Evolutionary conservation across 2,113 vertebrate species (phyloP).

Genomic region (Austrofundulus limnaeus): DNA sequence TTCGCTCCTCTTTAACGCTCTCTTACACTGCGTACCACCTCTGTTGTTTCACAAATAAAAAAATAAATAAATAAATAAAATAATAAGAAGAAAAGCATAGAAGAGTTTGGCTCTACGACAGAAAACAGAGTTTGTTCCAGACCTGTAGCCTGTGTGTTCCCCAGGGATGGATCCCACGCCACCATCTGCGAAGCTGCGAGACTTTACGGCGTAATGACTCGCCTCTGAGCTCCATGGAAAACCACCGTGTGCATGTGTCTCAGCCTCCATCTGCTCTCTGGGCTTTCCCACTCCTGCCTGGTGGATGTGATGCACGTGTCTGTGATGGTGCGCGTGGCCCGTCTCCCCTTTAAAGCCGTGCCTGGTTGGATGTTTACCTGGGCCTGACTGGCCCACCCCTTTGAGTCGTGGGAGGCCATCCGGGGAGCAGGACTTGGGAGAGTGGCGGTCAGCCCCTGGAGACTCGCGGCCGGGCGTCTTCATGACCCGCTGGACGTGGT

Average conservation of each 20-base stretch:
- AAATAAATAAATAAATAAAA: constrained; percentile 2
- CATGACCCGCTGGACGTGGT: constrained; percentile 96
- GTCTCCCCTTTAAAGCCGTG: constrained; percentile 81
- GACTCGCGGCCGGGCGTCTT: constrained; percentile 94
- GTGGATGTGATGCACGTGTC: constrained; percentile 86
- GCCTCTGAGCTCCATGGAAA: constrained; percentile 84
- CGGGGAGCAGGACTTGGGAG: constrained; percentile 88
- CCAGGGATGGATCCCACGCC: constrained; percentile 64
- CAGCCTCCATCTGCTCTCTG: constrained; percentile 85
- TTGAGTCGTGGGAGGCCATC: constrained; percentile 79
- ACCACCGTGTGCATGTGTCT: constrained; percentile 79
- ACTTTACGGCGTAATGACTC: constrained; percentile 81
- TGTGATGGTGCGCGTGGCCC: constrained; percentile 84
- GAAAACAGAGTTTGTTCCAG: neutral
- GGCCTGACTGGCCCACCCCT: constrained; percentile 72
- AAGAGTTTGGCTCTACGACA: neutral
- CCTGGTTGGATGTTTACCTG: constrained; percentile 82
- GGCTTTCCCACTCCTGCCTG: constrained; percentile 77
- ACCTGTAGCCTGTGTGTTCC: constrained; percentile 83
- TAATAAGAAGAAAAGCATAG: neutral
- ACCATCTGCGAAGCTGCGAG: constrained; percentile 84
- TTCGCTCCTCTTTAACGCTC: constrained; percentile 78
- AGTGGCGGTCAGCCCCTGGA: constrained; percentile 86
- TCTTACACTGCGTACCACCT: constrained; percentile 78
- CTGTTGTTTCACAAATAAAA: constrained; percentile 75